Evolutionary conservation across 2,797 vertebrate species (phyloP), one percentile per base, ranked within the genome.

Genomic region (Lindbergichthys nudifrons): DNA sequence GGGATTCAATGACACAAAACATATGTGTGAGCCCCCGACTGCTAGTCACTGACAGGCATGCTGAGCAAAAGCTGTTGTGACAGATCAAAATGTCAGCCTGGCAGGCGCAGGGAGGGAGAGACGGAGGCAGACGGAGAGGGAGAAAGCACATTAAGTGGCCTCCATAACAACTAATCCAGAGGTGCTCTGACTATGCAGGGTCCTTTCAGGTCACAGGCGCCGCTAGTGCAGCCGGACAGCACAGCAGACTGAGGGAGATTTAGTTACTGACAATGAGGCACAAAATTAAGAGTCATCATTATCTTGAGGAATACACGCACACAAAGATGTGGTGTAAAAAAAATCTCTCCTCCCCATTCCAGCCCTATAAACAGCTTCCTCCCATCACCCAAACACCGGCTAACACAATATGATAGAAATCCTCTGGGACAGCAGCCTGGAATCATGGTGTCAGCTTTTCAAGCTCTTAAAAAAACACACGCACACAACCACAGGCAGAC

Each of bases 31-130:
- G 81, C 73, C 82, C 61, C 80, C 57, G 12, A 77, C 76, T 63
- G 77, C 79, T 75, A 47, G 48, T 82, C 65, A 51, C 53, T 86
- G 85, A 88, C 86, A 83, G 75, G 68, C 82, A 62, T 12, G 30
- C 77, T 81, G 89, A 86, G 86, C 79, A 73, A 77, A 89, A 86
- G 75, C 80, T 89, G 89, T 84, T 89, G 82, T 90, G 90, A 89
- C 87, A 89, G 73, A 90, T 88, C 85, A 82, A 86, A 89, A 87
- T 83, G 88, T 86, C 84, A 88, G 83, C 61, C 73, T 79, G 64
- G 65, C 78, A 82, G 75, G 74, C 23, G 14, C 18, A 56, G 80
- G 53, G 32, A 47, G 36, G 10, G 36, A 43, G 46, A 43, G 64
- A 65, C 36, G 60, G 61, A 53, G 59, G 42, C 26, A 68, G 65